Conservation (phyloP, 2,888 invertebrate species). For the Branchellion lobata region DNA sequence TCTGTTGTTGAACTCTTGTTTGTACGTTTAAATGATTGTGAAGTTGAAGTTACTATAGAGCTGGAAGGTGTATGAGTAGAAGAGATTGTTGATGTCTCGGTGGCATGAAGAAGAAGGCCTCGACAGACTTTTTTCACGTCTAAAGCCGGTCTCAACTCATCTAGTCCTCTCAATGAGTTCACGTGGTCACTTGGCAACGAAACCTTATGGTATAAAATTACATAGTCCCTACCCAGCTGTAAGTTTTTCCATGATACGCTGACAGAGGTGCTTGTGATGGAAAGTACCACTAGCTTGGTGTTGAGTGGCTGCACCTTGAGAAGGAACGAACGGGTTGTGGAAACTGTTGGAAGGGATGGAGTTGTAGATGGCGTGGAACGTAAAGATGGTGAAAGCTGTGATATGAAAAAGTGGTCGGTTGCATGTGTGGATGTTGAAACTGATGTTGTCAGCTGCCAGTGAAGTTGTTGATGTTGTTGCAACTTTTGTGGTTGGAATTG, state of each 20-base stretch:
- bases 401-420: no score
- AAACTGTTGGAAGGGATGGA: constrained; percentile 41
- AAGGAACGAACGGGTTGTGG: constrained; percentile 37
- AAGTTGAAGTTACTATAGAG: no score
- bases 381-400: background rate
- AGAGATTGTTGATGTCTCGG: no score
- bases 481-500: background rate
- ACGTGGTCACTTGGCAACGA: no score
- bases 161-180: background rate
- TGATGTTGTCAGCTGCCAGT: no score
- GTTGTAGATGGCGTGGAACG: background rate
- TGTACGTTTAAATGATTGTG: no score
- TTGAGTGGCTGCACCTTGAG: constrained; percentile 48
- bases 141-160: background rate
- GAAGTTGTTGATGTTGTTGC: no score
- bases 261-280: constrained; percentile 48
- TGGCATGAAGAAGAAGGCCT: no score
- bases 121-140: background rate
- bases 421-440: no score
- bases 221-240: constrained; percentile 48
- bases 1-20: no score
- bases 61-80: no score
- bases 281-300: constrained; percentile 49
- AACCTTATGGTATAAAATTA: constrained; percentile 48
- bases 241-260: constrained; percentile 51